Percentiles rank a stretch among this genome's conserved stretches.
These are phyloP conservation scores for Temnopleurus reevesii DNA, from an alignment of 53 echinoderm and acorn worm species.

Conservation along the genomic window DNA sequence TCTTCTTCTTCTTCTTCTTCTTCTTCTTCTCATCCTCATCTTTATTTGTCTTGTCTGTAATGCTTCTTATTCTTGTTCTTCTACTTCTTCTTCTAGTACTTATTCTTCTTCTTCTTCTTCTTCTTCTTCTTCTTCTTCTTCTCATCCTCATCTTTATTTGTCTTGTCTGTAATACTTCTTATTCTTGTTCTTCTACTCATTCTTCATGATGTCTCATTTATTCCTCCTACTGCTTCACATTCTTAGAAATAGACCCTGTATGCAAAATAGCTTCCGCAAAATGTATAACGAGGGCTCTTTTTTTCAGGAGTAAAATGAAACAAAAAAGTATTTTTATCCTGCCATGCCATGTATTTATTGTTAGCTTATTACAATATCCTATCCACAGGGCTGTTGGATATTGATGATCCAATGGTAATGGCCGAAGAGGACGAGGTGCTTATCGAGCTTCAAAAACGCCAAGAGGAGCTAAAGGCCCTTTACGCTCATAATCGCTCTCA, in stretches of 20 bases:
- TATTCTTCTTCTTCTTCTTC: constrained; percentile 19
- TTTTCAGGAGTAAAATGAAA: too few relatives aligned
- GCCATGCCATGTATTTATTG: too few relatives aligned
- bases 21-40: background rate
- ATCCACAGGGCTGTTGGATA: constrained; percentile 81
- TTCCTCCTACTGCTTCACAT: background rate
- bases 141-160: background rate
- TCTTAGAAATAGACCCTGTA: too few relatives aligned
- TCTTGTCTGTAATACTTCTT: background rate
- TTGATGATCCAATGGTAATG: constrained; percentile 82
- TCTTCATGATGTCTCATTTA: background rate
- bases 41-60: background rate
- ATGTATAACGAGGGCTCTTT: too few relatives aligned
- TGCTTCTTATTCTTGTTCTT: constrained; percentile 1
- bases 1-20: constrained; percentile 4
- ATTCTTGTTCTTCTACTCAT: background rate
- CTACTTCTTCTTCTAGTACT: constrained; percentile 15
- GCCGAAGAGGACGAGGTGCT: constrained; percentile 91
- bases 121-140: background rate
- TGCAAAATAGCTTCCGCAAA: too few relatives aligned
- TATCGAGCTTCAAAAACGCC: constrained; percentile 87
- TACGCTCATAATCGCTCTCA: constrained; percentile 92
- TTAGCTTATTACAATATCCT: too few relatives aligned
- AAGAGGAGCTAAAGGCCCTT: constrained; percentile 88
- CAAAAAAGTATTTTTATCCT: too few relatives aligned